Evolutionary conservation across 1,140 invertebrate genomes (phyloP), one percentile per base, ranked within the genome.

Genomic region (Notospermus geniculatus): DNA sequence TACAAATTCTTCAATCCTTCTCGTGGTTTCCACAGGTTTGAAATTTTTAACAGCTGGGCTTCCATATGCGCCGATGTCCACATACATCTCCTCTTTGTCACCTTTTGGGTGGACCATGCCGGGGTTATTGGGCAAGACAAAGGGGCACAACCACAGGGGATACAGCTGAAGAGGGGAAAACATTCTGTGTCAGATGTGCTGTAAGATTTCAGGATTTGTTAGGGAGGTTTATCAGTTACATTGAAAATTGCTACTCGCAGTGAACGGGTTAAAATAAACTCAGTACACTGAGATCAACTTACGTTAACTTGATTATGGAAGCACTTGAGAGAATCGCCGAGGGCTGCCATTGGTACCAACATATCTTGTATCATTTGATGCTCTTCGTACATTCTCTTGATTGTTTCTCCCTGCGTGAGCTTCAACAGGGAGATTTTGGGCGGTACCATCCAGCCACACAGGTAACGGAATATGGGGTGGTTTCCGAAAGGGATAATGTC

Each of bases 401-500:
- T 85, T 0, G 88, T 86, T 60, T 87, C 80, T 0, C 88, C 88
- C 78, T 92, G 90, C 1, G 91, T 92, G 36, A 91, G 78, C 74
- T 93, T 93, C 52, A 93, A 79, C 5, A 93, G 80, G 0, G 90
- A 90, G 9, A 93, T 87, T 77, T 92, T 92, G 1, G 90, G 90
- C 1, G 91, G 91, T 75, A 91, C 87, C 75, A 90, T 79, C 90
- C 90, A 92, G 1, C 90, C 91, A 60, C 91, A 85, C 1, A 90
- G 70, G 39, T 84, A 86, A 2, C 91, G 86, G 78, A 92, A 93
- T 9, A 90, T 41, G 0, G 80, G 63, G 70, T 91, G 85, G 76
- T 93, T 92, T n/a, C 91, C 91, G 78, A 92, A 93, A 4, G 90
- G 88, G 63, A 92, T 87, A 45, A 93, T 91, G 67, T 92, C 89